A percentile compares a stretch with the other conserved stretches of the same genome.
phyloP scores from a whole-genome alignment of 2,888 invertebrate genomes.

The Acrocyrtus sp. region DNA sequence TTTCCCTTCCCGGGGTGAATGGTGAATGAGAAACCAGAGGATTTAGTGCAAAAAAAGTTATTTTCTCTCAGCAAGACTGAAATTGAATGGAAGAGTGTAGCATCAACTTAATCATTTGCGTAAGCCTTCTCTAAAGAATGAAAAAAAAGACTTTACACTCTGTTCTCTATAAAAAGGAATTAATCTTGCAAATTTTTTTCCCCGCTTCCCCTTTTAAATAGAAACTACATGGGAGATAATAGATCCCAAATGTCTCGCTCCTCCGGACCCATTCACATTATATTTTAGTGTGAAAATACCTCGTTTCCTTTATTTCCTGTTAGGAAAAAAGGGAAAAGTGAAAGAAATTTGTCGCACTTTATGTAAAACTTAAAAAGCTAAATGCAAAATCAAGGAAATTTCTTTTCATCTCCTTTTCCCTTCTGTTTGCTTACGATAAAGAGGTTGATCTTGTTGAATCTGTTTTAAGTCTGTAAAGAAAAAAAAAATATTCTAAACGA shows the following conservation, averaged over 20 bases:
- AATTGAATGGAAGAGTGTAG: neutral
- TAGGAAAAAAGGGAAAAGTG: neutral
- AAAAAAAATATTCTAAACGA: too few species aligned
- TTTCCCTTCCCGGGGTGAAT: neutral
- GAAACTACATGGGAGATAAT: constrained; percentile 3
- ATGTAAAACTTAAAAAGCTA: neutral
- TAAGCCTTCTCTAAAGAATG: too few species aligned
- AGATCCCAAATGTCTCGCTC: constrained; percentile 48
- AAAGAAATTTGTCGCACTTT: neutral
- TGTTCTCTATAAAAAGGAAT: neutral
- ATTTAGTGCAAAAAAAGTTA: neutral
- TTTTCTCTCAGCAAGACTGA: neutral
- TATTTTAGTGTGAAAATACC: too few species aligned
- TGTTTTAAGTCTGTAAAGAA: neutral
- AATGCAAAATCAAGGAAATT: neutral
- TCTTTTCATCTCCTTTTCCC: neutral
- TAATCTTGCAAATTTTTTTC: neutral
- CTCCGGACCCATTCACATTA: constrained; percentile 38
- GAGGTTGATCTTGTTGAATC: neutral
- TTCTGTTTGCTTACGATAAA: neutral
- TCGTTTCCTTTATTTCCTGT: neutral
- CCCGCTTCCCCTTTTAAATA: neutral
- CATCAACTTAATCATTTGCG: neutral
- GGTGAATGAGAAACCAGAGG: neutral
- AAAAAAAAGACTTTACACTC: neutral